These are phyloP conservation scores for Atta texana DNA, from an alignment of 1,140 invertebrate species.

Conservation along the genomic window DNA sequence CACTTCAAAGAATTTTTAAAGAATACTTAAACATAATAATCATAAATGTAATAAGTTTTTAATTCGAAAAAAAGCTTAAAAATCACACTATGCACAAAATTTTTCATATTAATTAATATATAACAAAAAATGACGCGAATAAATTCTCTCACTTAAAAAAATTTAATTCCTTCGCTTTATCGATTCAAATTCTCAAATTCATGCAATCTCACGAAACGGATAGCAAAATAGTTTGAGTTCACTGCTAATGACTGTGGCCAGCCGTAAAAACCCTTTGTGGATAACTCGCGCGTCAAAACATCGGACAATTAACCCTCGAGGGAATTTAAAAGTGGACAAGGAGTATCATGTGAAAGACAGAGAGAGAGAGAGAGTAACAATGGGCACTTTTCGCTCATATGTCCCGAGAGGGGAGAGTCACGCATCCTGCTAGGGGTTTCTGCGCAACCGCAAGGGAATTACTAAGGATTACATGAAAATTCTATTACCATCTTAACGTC, in stretches of 20 bases:
- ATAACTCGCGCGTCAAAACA: constrained; percentile 84
- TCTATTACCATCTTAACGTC: constrained; percentile 85
- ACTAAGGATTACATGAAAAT: constrained; percentile 86
- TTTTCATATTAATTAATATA: neutral
- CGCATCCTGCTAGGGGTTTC: constrained; percentile 65
- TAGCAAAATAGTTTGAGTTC: constrained; percentile 64
- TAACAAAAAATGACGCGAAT: neutral
- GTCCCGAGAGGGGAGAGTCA: constrained; percentile 56
- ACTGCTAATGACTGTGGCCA: constrained; percentile 59
- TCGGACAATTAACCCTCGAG: constrained; percentile 85
- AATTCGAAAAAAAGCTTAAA: neutral
- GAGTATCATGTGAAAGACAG: neutral
- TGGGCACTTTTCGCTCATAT: constrained; percentile 68
- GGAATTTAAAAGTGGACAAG: constrained; percentile 80
- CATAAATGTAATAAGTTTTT: neutral
- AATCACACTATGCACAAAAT: neutral
- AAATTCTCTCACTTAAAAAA: constrained; percentile 7
- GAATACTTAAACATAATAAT: neutral
- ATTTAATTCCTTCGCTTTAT: neutral
- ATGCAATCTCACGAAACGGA: constrained; percentile 54
- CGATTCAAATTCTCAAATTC: neutral
- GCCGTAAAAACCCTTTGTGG: constrained; percentile 75
- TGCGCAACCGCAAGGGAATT: constrained; percentile 83
- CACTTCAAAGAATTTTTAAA: too few species aligned
- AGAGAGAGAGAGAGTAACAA: neutral